These are phyloP conservation scores for Apamea monoglypha DNA, from an alignment of 2,888 invertebrate species.

Conservation along the genomic window DNA sequence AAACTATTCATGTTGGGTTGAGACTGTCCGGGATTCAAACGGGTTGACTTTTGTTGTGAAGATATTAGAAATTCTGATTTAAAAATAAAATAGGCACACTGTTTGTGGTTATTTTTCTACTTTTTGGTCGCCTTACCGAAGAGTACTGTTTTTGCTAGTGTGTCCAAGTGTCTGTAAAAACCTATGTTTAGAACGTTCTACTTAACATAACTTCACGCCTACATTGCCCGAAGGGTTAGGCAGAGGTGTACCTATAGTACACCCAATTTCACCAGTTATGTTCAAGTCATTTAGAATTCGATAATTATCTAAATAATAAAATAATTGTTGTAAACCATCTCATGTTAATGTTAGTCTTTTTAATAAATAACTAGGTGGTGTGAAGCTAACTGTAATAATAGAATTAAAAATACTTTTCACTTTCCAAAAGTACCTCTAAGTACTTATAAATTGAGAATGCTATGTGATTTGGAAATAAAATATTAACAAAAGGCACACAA, in stretches of 20 bases:
- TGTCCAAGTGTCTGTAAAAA: too few species aligned
- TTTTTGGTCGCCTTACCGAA: too few species aligned
- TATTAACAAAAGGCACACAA: neutral
- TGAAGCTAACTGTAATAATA: neutral
- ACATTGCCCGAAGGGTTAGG: too few species aligned
- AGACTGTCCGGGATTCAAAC: constrained; percentile 25
- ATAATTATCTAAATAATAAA: too few species aligned
- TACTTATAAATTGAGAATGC: neutral
- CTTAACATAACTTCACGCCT: too few species aligned
- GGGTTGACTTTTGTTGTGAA: neutral
- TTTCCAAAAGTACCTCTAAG: neutral
- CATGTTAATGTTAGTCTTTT: neutral
- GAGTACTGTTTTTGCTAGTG: neutral
- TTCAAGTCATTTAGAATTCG: too few species aligned
- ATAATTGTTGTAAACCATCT: too few species aligned
- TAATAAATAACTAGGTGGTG: neutral
- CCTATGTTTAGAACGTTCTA: neutral
- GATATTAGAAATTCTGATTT: neutral
- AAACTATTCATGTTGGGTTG: constrained; percentile 51
- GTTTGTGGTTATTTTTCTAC: neutral
- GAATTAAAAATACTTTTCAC: neutral
- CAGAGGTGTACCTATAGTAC: too few species aligned
- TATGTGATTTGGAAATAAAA: neutral
- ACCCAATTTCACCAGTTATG: too few species aligned
- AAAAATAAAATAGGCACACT: neutral